Evolutionary conservation across 2,113 vertebrate genomes (phyloP).

Genomic region (Apteryx mantelli): DNA sequence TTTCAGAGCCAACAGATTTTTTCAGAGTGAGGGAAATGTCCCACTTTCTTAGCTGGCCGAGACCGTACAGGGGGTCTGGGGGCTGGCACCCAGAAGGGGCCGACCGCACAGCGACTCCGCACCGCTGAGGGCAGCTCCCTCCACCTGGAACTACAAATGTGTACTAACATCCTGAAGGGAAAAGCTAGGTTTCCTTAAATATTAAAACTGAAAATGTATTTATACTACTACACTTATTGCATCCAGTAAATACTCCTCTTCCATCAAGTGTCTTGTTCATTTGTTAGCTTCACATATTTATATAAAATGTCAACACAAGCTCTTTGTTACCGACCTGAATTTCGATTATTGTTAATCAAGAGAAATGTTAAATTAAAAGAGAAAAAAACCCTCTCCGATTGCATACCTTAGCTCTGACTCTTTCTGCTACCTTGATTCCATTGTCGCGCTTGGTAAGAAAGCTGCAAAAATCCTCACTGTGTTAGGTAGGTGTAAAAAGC

Average conservation of each 20-base stretch:
- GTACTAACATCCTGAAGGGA: not conserved
- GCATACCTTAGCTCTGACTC: not conserved
- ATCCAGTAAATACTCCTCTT: not conserved
- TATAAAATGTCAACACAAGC: not conserved
- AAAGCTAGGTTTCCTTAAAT: not conserved
- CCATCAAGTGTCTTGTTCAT: not conserved
- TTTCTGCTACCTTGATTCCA: not conserved
- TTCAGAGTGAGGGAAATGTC: not conserved
- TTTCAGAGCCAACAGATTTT: not conserved
- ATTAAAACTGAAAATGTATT: not conserved
- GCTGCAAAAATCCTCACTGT: not conserved
- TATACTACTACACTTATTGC: not conserved
- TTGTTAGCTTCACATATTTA: not conserved
- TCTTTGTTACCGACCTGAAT: not conserved
- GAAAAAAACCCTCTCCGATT: not conserved
- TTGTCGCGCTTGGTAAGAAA: not conserved
- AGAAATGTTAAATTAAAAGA: not conserved
- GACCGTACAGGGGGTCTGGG: accelerated
- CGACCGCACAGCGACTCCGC: no score
- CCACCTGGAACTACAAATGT: not conserved
- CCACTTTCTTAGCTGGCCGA: not conserved
- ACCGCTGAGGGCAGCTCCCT: not conserved
- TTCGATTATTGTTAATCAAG: not conserved
- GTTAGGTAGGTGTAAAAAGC: not conserved
- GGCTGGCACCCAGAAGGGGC: not conserved